Base-by-base conservation (phyloP, 2,888 invertebrate genomes). In the Cerastoderma edule region DNA sequence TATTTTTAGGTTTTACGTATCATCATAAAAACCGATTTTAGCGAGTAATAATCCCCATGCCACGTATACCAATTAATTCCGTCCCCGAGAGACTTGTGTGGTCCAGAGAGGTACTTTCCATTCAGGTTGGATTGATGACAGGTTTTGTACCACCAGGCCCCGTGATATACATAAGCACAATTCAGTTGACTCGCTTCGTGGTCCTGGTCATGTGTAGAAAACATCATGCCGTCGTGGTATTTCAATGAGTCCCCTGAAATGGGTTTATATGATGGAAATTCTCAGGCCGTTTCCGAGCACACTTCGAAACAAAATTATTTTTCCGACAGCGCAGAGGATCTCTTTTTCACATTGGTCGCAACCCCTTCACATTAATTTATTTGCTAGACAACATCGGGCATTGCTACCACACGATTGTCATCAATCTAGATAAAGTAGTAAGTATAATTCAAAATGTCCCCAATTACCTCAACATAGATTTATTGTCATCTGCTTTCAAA, bases 61-160 rank as follows among this genome's bases (percentile, higher is more conserved):
- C 65, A 65, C n/a, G 46, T 22, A 1, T 46, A 6, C 65, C 65
- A 65, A 10, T 65, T 32, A 28, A 65, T 30, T 46, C 65, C 65
- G 19, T 65, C 48, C 0, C 48, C 65, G 28, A 30, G 28, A 5
- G 65, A 30, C 5, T n/a, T 13, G n/a, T 65, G 65, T 5, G 24
- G 30, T 30, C 65, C 65, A 65, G 46, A 30, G 0, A 65, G 30
- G n/a, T 65, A 65, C 19, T 65, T 48, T 48, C 65, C 65, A 24
- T 65, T 65, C 6, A 65, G 48, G 24, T 65, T 65, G 16, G 65
- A 65, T 16, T 8, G 8, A 32, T 65, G 65, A 35, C 65, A 65
- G 3, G 16, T 22, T 3, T 2, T 3, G 28, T 65, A 65, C 65
- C 65, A 65, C 65, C 65, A 65, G n/a, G 65, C 65, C n/a, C 65